Evolutionary conservation across 2,113 vertebrate genomes (phyloP).

Genomic region (Nymphicus hollandicus): DNA sequence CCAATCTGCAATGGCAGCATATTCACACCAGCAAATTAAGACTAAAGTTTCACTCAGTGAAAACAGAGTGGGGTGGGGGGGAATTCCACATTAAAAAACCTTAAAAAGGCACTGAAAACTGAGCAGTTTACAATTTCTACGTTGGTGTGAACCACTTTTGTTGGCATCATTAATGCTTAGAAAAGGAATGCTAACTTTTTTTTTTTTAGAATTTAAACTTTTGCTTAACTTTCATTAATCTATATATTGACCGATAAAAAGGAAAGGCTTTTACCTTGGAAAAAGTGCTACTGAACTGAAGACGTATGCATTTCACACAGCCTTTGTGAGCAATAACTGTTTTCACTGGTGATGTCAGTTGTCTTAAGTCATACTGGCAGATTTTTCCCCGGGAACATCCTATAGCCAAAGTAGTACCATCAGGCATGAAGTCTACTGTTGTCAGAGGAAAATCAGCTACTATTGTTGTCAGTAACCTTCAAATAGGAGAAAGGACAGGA

Average conservation of each 20-base stretch:
- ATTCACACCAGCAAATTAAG: neutral
- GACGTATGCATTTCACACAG: constrained; percentile 90
- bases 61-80: rapidly evolving
- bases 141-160: neutral
- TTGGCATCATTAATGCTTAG: neutral
- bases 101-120: neutral
- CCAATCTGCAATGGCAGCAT: neutral
- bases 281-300: constrained; percentile 79
- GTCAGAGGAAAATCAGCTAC: constrained; percentile 89
- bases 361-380: constrained; percentile 92
- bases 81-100: neutral
- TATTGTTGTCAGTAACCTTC: constrained; percentile 82
- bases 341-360: constrained; percentile 85
- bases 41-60: neutral
- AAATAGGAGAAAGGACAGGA: neutral
- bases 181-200: neutral
- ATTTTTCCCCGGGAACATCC: constrained; percentile 93
- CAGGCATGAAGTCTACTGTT: constrained; percentile 89
- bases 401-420: constrained; percentile 88
- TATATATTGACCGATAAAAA: neutral
- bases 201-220: neutral
- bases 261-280: constrained; percentile 77
- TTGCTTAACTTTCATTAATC: neutral
- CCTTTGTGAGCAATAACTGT: constrained; percentile 88
- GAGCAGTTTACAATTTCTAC: neutral